Percentiles rank a stretch among this genome's conserved stretches.
Evolutionary conservation across 2,797 vertebrate genomes (phyloP).

Genomic region (Echeneis naucrates): DNA sequence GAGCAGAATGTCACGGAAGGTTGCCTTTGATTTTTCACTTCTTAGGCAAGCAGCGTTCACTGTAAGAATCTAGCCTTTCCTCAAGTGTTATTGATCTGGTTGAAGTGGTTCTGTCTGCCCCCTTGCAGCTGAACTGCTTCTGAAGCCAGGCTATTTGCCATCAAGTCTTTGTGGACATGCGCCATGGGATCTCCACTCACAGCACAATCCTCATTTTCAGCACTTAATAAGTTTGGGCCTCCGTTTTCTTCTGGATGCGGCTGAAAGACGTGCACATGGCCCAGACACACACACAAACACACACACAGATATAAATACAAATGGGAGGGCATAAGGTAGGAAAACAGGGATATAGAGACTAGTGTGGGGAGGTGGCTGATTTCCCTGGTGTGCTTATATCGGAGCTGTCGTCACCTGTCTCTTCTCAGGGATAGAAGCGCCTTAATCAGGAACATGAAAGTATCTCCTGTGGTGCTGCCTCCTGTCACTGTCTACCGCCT

Average conservation of each 20-base stretch:
- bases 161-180: conserved; percentile 76
- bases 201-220: conserved; percentile 76
- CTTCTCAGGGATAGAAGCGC: conserved; percentile 59
- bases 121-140: conserved; percentile 57
- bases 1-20: conserved; percentile 63
- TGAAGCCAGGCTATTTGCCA: conserved; percentile 74
- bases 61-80: conserved; percentile 67
- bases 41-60: conserved; percentile 58
- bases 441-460: conserved; percentile 82
- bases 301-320: conserved; percentile 7
- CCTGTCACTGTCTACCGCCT: conserved; percentile 68
- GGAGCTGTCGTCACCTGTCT: conserved; percentile 72
- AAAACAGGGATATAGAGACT: conserved; percentile 66
- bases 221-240: conserved; percentile 77
- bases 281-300: conserved; percentile 13
- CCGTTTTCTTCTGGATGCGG: conserved; percentile 60
- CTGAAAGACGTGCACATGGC: conserved; percentile 37
- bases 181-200: conserved; percentile 76
- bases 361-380: conserved; percentile 71
- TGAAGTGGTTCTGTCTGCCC: conserved; percentile 72
- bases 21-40: conserved; percentile 72
- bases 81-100: conserved; percentile 76
- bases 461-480: conserved; percentile 73
- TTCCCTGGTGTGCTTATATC: conserved; percentile 77
- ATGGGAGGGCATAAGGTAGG: conserved; percentile 50